phyloP scores from a whole-genome alignment of 2,888 invertebrate genomes.

The Rhabditoides inermis region DNA sequence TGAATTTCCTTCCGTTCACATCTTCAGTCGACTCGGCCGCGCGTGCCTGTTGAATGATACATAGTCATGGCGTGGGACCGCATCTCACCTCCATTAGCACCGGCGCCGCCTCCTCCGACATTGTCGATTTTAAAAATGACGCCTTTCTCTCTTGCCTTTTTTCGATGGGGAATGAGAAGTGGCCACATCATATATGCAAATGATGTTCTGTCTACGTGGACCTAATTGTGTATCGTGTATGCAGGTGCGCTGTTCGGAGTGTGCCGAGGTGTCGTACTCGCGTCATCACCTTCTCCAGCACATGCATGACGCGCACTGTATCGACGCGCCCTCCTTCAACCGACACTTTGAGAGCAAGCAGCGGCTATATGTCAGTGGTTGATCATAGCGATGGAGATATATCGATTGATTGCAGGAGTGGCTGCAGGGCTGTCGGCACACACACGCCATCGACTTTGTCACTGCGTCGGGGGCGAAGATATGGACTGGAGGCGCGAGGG shows the following conservation, averaged over 20 bases:
- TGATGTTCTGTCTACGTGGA: too few relatives aligned
- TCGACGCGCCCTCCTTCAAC: slow-evolving; percentile 26
- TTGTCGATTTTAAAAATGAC: too few relatives aligned
- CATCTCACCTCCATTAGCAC: too few relatives aligned
- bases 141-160: too few relatives aligned
- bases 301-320: slow-evolving; percentile 27
- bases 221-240: too few relatives aligned
- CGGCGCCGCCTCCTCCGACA: too few relatives aligned
- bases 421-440: slow-evolving; percentile 24
- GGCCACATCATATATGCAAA: too few relatives aligned
- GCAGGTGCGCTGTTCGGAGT: slow-evolving; percentile 28
- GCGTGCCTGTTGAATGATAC: too few relatives aligned
- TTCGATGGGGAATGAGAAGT: too few relatives aligned
- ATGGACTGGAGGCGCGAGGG: slow-evolving; percentile 26
- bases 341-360: slow-evolving; percentile 23
- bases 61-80: too few relatives aligned
- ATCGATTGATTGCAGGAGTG: slow-evolving; percentile 10
- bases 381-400: background rate
- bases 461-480: slow-evolving; percentile 31
- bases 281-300: slow-evolving; percentile 26
- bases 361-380: slow-evolving; percentile 16
- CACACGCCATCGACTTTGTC: slow-evolving; percentile 29
- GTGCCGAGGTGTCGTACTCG: slow-evolving; percentile 28
- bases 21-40: too few relatives aligned
- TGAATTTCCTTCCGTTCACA: too few relatives aligned